Conservation (phyloP, 2,888 invertebrate genomes). For the Phlogophora meticulosa region DNA sequence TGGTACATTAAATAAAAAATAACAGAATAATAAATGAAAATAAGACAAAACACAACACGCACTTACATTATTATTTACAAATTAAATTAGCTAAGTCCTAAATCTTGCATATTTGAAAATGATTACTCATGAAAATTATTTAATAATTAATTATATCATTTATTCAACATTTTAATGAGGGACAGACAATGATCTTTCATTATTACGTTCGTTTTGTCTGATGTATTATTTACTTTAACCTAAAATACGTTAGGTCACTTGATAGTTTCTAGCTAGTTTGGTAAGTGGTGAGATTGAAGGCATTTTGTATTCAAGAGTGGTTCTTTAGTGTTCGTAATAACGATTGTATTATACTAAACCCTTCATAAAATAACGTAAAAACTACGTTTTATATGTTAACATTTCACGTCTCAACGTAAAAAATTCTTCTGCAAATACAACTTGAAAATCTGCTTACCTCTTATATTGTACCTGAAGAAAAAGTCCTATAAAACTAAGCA, state of each 20-base stretch:
- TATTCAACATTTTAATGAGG: no score
- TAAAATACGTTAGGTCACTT: background rate
- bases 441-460: slow-evolving; percentile 36
- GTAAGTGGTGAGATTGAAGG: background rate
- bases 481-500: slow-evolving; percentile 37
- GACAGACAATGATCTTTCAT: no score
- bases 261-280: background rate
- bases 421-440: slow-evolving; percentile 22
- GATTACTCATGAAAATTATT: no score
- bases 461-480: slow-evolving; percentile 20
- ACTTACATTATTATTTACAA: no score
- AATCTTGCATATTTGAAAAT: no score
- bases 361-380: slow-evolving; percentile 1
- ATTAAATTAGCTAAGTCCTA: no score
- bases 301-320: background rate
- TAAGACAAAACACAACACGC: no score
- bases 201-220: no score
- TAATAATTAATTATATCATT: no score
- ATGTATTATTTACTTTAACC: no score
- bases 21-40: no score
- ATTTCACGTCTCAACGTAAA: slow-evolving; percentile 8
- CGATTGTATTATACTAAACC: background rate
- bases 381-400: background rate
- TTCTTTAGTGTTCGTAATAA: background rate
- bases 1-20: no score